Base-by-base conservation (phyloP, 2,888 invertebrate genomes). In the Tinea semifulvella region DNA sequence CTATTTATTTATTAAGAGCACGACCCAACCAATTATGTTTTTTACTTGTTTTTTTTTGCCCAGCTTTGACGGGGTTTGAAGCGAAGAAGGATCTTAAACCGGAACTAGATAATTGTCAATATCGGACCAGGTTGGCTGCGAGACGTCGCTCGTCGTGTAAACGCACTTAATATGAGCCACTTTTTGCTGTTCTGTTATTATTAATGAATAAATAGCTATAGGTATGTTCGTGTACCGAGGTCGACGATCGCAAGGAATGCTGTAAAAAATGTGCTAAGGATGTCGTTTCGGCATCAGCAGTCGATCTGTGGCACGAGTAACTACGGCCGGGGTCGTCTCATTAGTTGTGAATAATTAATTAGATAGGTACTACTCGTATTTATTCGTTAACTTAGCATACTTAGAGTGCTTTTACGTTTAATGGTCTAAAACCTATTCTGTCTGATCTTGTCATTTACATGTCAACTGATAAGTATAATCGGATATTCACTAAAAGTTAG, bases 261-360 rank as follows among this genome's bases (percentile, higher is more conserved):
- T 68, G 63, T 70, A 75, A 79, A 79, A 76, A 76, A 71, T 68
- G 60, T 61, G 64, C 61, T 69, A 72, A 75, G 73, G 73, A 76
- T 73, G 69, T 63, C 61, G 61, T 7, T 7, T 18, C 36, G 36
- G 17, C 36, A 36, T 14, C 16, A 18, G 36, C 35, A 10, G 11
- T 36, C 18, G 14, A 36, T 45, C 8, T 38, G 22, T n/a, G n/a
- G 48, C 40, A 39, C 47, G 13, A 38, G 36, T 25, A 25, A 36
- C 54, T 60, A 60, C 55, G 55, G 54, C 54, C 53, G 58, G 53
- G 61, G 61, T 67, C 63, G 56, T 58, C 50, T 65, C 60, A 68
- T 70, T 66, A 63, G 54, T 54, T 64, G 60, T 43, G 48, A 35
- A 5, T 46, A 47, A 44, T 48, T 46, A 47, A 47, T 45, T 46